phyloP scores from a whole-genome alignment of 2,113 vertebrate species.

The Scomber japonicus region DNA sequence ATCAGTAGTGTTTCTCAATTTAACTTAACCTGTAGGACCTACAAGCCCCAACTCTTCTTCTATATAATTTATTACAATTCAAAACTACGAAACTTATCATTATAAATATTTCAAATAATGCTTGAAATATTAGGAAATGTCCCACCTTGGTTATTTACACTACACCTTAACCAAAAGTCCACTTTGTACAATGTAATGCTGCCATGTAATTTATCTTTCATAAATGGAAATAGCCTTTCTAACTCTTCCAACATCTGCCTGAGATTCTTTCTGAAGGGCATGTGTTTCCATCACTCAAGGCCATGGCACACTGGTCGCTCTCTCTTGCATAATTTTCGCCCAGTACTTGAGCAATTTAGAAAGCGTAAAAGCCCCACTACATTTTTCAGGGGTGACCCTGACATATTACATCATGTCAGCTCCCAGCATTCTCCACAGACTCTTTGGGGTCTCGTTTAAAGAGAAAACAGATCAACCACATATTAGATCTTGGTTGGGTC shows the following conservation, averaged over 20 bases:
- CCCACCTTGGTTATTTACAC: background rate
- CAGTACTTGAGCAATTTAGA: constrained; percentile 47
- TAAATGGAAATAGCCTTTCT: constrained; percentile 39
- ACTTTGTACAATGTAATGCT: background rate
- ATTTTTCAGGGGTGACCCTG: constrained; percentile 51
- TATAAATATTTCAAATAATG: background rate
- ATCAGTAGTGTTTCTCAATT: background rate
- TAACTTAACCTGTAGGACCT: background rate
- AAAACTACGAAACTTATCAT: background rate
- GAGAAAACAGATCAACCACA: background rate
- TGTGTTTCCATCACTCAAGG: constrained; percentile 65
- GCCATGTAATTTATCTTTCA: constrained; percentile 1
- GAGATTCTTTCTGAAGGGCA: constrained; percentile 40
- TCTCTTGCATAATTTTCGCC: constrained; percentile 53
- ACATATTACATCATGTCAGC: constrained; percentile 49
- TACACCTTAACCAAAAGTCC: background rate
- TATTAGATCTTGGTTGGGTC: constrained; percentile 4
- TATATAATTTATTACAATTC: background rate
- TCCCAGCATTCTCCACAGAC: background rate
- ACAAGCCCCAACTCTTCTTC: background rate
- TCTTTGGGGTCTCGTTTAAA: constrained; percentile 19
- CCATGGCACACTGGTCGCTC: constrained; percentile 10
- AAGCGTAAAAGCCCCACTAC: constrained; percentile 34
- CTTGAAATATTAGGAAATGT: background rate
- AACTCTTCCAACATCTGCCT: constrained; percentile 45